Conservation (phyloP, 2,888 invertebrate species). For the Eupeodes luniger region DNA sequence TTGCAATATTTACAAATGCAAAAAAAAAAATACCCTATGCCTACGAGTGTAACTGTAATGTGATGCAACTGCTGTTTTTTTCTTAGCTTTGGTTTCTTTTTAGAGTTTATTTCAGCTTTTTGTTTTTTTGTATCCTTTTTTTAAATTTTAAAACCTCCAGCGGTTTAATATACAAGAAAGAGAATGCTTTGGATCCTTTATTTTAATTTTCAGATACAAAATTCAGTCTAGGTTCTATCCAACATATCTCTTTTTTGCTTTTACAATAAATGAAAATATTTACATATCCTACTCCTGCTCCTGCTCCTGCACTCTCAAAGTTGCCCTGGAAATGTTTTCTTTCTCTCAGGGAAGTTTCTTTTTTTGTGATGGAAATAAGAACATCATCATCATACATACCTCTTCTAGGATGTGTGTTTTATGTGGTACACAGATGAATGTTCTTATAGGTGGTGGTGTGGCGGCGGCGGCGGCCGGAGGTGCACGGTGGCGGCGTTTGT, state of each 20-base stretch:
- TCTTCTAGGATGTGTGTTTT: background rate
- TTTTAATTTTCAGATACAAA: slow-evolving; percentile 31
- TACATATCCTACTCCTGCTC: slow-evolving; percentile 47
- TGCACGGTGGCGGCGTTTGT: too few species aligned
- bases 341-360: background rate
- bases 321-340: slow-evolving; percentile 59
- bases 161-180: slow-evolving; percentile 3
- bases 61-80: background rate
- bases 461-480: too few species aligned
- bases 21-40: background rate
- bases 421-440: slow-evolving; percentile 4
- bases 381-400: background rate
- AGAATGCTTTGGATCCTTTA: slow-evolving; percentile 12
- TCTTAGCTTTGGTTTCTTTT: slow-evolving; percentile 6
- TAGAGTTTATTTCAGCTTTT: background rate
- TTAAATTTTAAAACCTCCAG: background rate
- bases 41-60: background rate
- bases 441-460: background rate
- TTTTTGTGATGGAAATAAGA: slow-evolving; percentile 4
- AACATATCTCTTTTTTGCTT: background rate
- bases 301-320: slow-evolving; percentile 16
- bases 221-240: slow-evolving; percentile 16
- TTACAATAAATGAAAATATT: slow-evolving; percentile 60
- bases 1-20: background rate
- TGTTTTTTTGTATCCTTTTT: background rate